Conservation (phyloP, 1,140 invertebrate genomes). For the Phymastichus coffea region DNA sequence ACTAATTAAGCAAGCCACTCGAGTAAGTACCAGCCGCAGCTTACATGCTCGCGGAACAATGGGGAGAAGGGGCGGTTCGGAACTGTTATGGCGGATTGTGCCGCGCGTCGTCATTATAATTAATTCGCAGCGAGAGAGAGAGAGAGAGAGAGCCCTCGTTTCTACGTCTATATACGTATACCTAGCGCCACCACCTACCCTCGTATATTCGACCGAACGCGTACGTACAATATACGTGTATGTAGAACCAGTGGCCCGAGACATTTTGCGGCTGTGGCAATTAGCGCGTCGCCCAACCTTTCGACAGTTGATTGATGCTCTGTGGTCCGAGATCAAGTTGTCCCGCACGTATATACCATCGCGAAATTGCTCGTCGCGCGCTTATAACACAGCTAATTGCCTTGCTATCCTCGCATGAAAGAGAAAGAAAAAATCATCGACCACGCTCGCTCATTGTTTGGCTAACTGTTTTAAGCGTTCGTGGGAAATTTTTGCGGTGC, state of each 20-base stretch:
- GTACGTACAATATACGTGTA: not conserved
- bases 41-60: no score
- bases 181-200: not conserved
- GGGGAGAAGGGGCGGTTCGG: not conserved
- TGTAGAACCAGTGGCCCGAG: no score
- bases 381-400: no score
- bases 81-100: constrained; percentile 18
- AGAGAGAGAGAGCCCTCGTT: no score
- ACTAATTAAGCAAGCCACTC: no score
- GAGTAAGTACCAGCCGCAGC: no score
- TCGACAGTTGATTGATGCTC: constrained; percentile 19
- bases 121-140: constrained; percentile 4
- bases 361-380: not conserved
- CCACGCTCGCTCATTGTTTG: no score
- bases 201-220: no score
- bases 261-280: constrained; percentile 1
- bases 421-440: no score
- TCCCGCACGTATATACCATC: not conserved
- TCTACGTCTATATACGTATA: constrained; percentile 1
- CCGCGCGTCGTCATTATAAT: constrained; percentile 19
- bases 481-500: no score
- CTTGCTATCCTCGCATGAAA: no score
- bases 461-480: no score
- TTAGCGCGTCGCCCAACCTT: constrained; percentile 17
- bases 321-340: not conserved